Evolutionary conservation across 2,888 invertebrate genomes (phyloP), one percentile per base, ranked within the genome.

Genomic region (Pristionchus maxplancki): DNA sequence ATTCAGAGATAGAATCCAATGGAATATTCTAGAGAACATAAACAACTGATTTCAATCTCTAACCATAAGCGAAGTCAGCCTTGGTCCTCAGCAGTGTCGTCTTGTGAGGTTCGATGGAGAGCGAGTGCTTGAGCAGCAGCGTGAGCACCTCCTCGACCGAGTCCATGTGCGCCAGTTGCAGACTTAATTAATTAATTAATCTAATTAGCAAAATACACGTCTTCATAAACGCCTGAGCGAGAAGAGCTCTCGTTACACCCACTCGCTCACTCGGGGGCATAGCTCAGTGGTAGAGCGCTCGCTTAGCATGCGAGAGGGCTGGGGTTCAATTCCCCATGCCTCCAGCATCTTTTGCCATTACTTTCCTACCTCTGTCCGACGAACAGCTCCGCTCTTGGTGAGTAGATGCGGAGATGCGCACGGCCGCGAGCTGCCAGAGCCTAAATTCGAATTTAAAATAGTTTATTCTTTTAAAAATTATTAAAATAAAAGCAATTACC

Each of bases 21-120:
- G n/a, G n/a, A n/a, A n/a, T n/a, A n/a, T n/a, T n/a, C n/a, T n/a
- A n/a, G n/a, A n/a, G n/a, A n/a, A n/a, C n/a, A n/a, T n/a, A n/a
- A n/a, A n/a, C n/a, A n/a, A n/a, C n/a, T n/a, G n/a, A n/a, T n/a
- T n/a, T n/a, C n/a, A n/a, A n/a, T n/a, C n/a, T n/a, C 78, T 31
- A 31, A 88, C 88, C 88, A 48, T 88, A 88, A 31, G 53, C 78
- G n/a, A 88, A 88, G 50, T 88, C 88, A 1, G 88, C 88, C 58
- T 88, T 53, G n/a, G 88, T 81, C 11, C 88, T 44, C 34, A 88
- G 40, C 17, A 40, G 40, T 5, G 78, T n/a, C n/a, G 62, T 37
- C 40, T 78, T 53, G 44, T 50, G 48, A 5, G 88, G 88, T 31
- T 34, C 28, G 44, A 62, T 28, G 24, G 81, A 34, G 9, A 62